A percentile compares a stretch with the other conserved stretches of the same genome.
phyloP scores from a whole-genome alignment of 2,113 vertebrate species.

The Helogale parvula region DNA sequence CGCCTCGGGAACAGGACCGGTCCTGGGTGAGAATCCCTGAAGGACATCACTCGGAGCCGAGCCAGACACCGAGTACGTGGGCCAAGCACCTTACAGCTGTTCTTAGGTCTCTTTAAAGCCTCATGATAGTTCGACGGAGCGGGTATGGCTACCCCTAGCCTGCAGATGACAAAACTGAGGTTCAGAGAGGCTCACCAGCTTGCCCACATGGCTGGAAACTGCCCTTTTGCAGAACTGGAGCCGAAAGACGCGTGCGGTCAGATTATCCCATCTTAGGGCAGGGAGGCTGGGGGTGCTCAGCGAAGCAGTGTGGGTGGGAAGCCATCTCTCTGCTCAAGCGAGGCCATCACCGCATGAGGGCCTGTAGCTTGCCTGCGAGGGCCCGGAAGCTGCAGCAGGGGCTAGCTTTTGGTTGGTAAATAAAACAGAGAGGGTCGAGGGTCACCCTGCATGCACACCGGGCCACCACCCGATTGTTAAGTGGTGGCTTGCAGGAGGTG shows the following conservation, averaged over 20 bases:
- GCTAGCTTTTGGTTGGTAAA: background rate
- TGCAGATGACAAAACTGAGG: background rate
- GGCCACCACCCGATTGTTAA: background rate
- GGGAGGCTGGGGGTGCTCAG: background rate
- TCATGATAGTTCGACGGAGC: background rate
- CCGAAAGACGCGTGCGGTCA: background rate
- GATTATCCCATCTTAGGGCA: background rate
- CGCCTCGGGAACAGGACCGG: background rate
- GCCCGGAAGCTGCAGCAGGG: background rate
- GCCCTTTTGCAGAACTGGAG: background rate
- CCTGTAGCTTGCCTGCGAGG: fast-evolving
- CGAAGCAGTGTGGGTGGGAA: background rate
- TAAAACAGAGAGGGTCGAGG: background rate
- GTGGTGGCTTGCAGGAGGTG: background rate
- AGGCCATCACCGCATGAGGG: fast-evolving
- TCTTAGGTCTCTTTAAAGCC: background rate
- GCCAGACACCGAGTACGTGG: background rate
- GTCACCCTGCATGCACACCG: background rate
- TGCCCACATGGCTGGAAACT: background rate
- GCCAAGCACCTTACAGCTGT: background rate
- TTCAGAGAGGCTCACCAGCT: background rate
- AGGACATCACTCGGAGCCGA: background rate
- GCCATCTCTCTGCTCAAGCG: background rate
- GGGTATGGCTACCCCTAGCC: background rate
- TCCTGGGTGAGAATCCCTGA: background rate